Evolutionary conservation across 2,797 vertebrate genomes (phyloP).

Genomic region (Notolepis coatsorum): DNA sequence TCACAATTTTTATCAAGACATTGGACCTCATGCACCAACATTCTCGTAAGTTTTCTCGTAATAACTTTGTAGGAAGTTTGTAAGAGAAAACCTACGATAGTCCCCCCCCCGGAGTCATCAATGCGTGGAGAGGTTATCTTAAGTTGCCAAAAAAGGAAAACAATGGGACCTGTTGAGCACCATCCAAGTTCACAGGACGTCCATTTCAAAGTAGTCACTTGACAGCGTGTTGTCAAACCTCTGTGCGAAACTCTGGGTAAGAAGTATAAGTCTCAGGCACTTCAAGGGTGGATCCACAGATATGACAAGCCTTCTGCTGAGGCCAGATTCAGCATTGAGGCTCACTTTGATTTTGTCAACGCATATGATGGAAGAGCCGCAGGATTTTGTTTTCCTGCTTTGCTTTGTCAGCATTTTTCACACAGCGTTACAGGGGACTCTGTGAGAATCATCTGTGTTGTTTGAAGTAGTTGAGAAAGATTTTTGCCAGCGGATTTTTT

Average conservation of each 20-base stretch:
- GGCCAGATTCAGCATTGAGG: slow-evolving; percentile 22
- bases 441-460: not conserved
- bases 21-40: too few species aligned
- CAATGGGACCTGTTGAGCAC: too few species aligned
- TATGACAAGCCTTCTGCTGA: slow-evolving; percentile 27
- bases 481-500: slow-evolving; percentile 18
- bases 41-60: too few species aligned
- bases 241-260: slow-evolving; percentile 29
- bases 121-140: too few species aligned
- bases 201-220: slow-evolving; percentile 19
- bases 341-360: slow-evolving; percentile 7
- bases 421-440: slow-evolving; percentile 2
- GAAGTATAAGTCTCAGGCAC: slow-evolving; percentile 21
- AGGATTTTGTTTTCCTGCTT: too few species aligned
- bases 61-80: too few species aligned
- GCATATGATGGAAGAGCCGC: slow-evolving; percentile 28
- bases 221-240: slow-evolving; percentile 32
- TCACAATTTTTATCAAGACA: too few species aligned
- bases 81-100: too few species aligned
- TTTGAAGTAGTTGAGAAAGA: slow-evolving; percentile 13
- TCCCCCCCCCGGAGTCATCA: too few species aligned
- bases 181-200: slow-evolving; percentile 19
- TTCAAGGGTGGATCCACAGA: slow-evolving; percentile 21
- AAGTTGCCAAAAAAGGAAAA: too few species aligned
- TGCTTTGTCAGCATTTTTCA: slow-evolving; percentile 15